Base-by-base conservation (phyloP, 2,888 invertebrate species). In the Zygaena filipendulae region DNA sequence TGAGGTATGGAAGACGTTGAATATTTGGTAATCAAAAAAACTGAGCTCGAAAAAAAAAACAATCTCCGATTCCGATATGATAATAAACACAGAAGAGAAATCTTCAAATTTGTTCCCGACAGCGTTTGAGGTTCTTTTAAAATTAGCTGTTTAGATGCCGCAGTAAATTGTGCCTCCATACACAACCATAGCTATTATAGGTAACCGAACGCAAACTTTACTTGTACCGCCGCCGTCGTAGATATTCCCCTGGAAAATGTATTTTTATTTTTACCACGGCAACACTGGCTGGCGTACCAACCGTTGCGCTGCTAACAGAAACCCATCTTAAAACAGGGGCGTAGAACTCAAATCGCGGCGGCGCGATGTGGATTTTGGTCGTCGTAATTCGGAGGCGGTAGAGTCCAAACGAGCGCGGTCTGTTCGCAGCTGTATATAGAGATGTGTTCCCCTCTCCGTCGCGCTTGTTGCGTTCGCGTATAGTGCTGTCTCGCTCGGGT, bases 181-280 rank as follows among this genome's bases (percentile, higher is more conserved):
- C 50, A 50, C 41, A 45, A 25, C 43, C 44, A 54, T 52, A 58
- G 37, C 53, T 49, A 57, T 55, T 57, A 63, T 56, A 61, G 43
- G 41, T 48, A 47, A 39, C 36, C 40, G 42, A 58, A 59, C 57
- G 60, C 71, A 70, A 74, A 71, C 72, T 71, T 72, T 68, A 69
- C 70, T 75, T 66, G 69, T 69, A 67, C 40, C 29, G n/a, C n/a
- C 7, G 7, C 53, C 57, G 36, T 53, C 63, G 62, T 66, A 69
- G 70, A 75, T 75, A 74, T 72, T 70, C 69, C 70, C 58, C 66
- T 58, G 59, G 69, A 69, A 77, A 79, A 75, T 75, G 64, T 75
- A 75, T 72, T 77, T 77, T 77, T 77, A 77, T 77, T 75, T 74
- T 64, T n/a, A 61, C 39, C 38, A 37, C 45, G 40, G 43, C 51